Evolutionary conservation across 2,113 vertebrate species (phyloP), one percentile per base, ranked within the genome.

Genomic region (Rhipidura dahli): DNA sequence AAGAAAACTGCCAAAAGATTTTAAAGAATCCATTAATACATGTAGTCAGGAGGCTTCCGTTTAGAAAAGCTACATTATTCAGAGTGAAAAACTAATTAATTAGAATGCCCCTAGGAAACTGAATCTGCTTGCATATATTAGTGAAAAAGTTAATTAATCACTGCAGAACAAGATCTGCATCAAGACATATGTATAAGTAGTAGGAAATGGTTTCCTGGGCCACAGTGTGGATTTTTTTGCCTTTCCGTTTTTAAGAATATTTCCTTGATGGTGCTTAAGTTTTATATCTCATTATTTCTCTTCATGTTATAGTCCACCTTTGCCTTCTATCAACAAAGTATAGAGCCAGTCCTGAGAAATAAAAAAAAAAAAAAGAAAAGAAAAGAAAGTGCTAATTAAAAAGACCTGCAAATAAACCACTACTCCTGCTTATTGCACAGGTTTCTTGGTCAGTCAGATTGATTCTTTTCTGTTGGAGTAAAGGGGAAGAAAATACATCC

Each of bases 61-160:
- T 98, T 97, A 93, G 88, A 96, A 97, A 97, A 97, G 93, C 85
- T 90, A 81, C 96, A 97, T 98, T 97, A 98, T 98, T 97, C 96
- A 97, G 90, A 95, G 94, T 24, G 92, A 97, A 98, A 98, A 98
- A 96, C 97, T 97, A 98, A 98, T 98, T 98, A 98, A 98, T 98
- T 98, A 98, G 89, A 97, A 97, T 73, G 26, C 96, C 97, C 97
- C 96, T 92, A 98, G 97, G 97, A 98, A 92, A 90, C 87, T 75
- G 95, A 97, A 94, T 96, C 96, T 98, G 95, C 96, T 97, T 97
- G 97, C 97, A 95, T 95, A 93, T 90, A 96, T 97, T 97, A 91
- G 92, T 95, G 95, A 95, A 96, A 97, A 97, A 97, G 96, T 97
- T 98, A 98, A 98, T 98, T 98, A 98, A 98, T 98, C 97, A 98